Evolutionary conservation across 2,888 invertebrate species (phyloP), one percentile per base, ranked within the genome.

Genomic region (Tridacna crocea): DNA sequence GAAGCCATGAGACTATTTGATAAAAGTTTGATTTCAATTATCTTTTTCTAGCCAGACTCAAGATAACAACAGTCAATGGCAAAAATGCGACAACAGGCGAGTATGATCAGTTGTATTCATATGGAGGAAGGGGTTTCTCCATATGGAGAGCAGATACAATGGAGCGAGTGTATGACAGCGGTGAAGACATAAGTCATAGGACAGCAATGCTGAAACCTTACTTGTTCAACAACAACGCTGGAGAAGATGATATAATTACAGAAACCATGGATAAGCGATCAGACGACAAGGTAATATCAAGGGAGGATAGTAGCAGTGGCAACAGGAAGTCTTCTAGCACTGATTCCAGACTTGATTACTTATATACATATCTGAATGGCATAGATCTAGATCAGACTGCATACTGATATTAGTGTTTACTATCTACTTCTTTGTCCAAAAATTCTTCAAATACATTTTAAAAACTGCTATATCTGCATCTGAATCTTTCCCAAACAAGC

Each of bases 61-160:
- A 75, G 51, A 79, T 91, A 13, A 81, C 89, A n/a, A 82, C 61
- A 22, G 75, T 66, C 12, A 82, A 84, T 61, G 91, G 90, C 4
- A 55, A 24, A 27, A 84, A 87, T 55, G 26, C 61, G 0, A 77
- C 79, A 12, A 84, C 83, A 0, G 86, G 86, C 0, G 70, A 83
- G 61, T 90, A 80, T 61, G 87, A 90, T 47, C 70, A 55, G 13
- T 75, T 91, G 26, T 88, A 87, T 51, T 26, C 87, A 4, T 90
- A 77, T 80, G 90, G 90, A 55, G 90, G 84, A 4, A 77, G 90
- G n/a, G 82, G 90, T 55, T 88, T 90, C 76, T 85, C 87, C 2
- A 87, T 90, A 15, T 74, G 87, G 55, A 73, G 79, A 11, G 83
- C 85, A 6, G 83, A 87, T 24, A 82, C 83, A 12, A 87, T 88